Evolutionary conservation across 2,888 invertebrate genomes (phyloP), one percentile per base, ranked within the genome.

Genomic region (Sthenelais limicola): DNA sequence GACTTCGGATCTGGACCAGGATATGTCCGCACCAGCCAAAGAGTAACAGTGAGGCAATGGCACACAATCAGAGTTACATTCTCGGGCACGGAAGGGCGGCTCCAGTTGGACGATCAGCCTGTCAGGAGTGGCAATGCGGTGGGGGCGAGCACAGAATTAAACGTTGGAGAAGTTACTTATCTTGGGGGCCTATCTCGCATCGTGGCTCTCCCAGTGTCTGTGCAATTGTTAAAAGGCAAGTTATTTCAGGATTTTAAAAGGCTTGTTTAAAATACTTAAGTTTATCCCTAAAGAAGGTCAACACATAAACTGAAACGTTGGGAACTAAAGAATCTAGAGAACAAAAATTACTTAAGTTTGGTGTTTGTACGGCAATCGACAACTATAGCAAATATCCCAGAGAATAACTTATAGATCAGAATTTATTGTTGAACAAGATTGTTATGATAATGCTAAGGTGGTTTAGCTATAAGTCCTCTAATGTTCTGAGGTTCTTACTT

Each of bases 1-100:
- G 69, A 69, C 69, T 52, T 69, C 18, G 69, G 69, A 5, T 48
- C 69, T 15, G 69, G 69, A 18, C 69, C 69, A 21, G 69, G 48
- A 26, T 15, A 35, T 18, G 52, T 69, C 30, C 49, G 35, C n/a
- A 48, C 51, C 21, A 24, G 26, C 2, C 33, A 28, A n/a, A 33
- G 35, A 3, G 52, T 69, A 15, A 24, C 52, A 5, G 7, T 69
- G 33, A n/a, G 32, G 15, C 18, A 30, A 26, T 69, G 69, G 69
- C 51, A 69, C 35, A n/a, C 7, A 12, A 32, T 69, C 30, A 9
- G 26, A n/a, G 69, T 69, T 30, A 49, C 48, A 32, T 26, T 35
- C 21, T 35, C 21, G 1, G 51, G 49, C 1, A 47, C 52, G 33
- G 51, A 49, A 52, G 52, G 51, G n/a, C 30, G 35, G 3, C 35